Evolutionary conservation across 2,888 invertebrate species (phyloP), one percentile per base, ranked within the genome.

Genomic region (Camponotus fellah): DNA sequence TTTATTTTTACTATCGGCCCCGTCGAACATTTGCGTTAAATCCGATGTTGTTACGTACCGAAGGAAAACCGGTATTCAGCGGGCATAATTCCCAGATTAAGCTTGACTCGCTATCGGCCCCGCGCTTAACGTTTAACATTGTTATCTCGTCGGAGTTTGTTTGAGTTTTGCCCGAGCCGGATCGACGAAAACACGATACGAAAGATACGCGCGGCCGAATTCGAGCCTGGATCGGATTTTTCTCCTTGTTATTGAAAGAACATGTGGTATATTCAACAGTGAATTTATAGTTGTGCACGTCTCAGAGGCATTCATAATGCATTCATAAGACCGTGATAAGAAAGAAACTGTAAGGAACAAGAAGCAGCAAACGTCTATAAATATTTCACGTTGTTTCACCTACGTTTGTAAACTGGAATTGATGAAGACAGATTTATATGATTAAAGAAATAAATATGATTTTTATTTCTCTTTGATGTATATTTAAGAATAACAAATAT

Each of bases 1-100:
- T 83, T 83, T 83, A 81, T 83, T 83, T 83, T 81, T 69, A 83
- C 83, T 79, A 79, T 83, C 77, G 66, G 3, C 37, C 26, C 26
- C 77, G 66, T 82, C 83, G 83, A 79, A 62, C 79, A 83, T 83
- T 79, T 53, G 49, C 68, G 79, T 79, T 62, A 62, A 69, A 68
- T 62, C 40, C 83, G 60, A 68, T 62, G 58, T 26, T 60, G 68
- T 56, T 65, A 46, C 62, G 53, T 66, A 37, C 32, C 65, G 40
- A 37, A 37, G 26, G 49, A 40, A 65, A 77, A 68, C 49, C 66
- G 65, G 82, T 66, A 62, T 83, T 26, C 56, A 34, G 34, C 56
- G 77, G 58, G 26, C 32, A 82, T 72, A 72, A 65, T 66, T 66
- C 32, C 17, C 49, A 49, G 66, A 82, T 77, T 76, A 75, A 46